Conservation (phyloP, 2,888 invertebrate species). For the Campoplex nolae region DNA sequence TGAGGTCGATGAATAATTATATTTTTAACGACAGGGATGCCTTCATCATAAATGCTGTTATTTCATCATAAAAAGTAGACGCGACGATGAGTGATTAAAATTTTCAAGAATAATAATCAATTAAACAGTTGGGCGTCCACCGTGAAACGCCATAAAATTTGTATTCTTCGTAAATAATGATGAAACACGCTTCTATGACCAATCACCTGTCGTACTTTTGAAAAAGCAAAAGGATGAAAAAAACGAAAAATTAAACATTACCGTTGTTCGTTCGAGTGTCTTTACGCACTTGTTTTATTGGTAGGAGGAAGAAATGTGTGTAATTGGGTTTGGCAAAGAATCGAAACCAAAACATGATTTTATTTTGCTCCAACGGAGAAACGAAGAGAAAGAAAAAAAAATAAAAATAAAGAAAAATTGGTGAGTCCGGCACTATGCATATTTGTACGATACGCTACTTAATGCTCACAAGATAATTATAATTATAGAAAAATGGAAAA, state of each 20-base stretch:
- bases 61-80: conserved; percentile 43
- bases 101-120: conserved; percentile 13
- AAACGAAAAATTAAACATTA: conserved; percentile 37
- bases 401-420: conserved; percentile 70
- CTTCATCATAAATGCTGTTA: conserved; percentile 51
- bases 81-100: conserved; percentile 36
- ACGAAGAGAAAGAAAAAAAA: conserved; percentile 38
- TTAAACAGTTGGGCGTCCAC: conserved; percentile 49
- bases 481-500: conserved; percentile 63
- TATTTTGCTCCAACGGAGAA: conserved; percentile 61
- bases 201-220: conserved; percentile 47
- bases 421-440: conserved; percentile 78
- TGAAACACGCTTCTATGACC: conserved; percentile 46
- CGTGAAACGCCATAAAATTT: conserved; percentile 56
- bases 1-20: conserved; percentile 57
- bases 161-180: conserved; percentile 58
- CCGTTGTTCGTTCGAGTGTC: conserved; percentile 56
- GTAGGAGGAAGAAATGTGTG: conserved; percentile 42
- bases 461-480: conserved; percentile 77
- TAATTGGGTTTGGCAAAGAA: conserved; percentile 60
- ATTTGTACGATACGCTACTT: conserved; percentile 81
- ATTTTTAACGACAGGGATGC: conserved; percentile 62
- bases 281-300: conserved; percentile 61
- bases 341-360: conserved; percentile 69
- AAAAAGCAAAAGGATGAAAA: conserved; percentile 33